Evolutionary conservation across 1,140 invertebrate species (phyloP).

Genomic region (Drosophila bocqueti): DNA sequence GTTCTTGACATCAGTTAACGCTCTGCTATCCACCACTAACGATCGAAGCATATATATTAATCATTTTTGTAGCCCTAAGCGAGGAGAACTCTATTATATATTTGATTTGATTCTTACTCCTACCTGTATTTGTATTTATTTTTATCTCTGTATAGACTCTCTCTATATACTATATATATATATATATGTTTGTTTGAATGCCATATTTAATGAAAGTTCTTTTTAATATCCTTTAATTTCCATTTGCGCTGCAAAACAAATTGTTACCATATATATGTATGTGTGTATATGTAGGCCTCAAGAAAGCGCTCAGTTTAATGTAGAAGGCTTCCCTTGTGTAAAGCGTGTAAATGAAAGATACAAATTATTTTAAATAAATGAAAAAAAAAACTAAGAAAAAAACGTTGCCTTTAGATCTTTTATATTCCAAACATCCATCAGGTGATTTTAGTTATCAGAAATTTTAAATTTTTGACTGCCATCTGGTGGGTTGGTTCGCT

Average conservation of each 20-base stretch:
- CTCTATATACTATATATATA: background rate
- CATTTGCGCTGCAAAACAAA: constrained; percentile 54
- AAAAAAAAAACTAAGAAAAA: constrained; percentile 30
- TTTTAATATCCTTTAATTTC: constrained; percentile 36
- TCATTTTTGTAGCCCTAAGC: constrained; percentile 44
- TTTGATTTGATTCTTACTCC: constrained; percentile 35
- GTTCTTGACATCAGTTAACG: constrained; percentile 48
- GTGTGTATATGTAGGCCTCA: constrained; percentile 25
- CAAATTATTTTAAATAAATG: constrained; percentile 81
- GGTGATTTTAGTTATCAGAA: background rate
- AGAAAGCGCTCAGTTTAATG: constrained; percentile 23
- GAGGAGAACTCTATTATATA: constrained; percentile 20
- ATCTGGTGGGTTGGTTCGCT: background rate
- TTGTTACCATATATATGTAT: constrained; percentile 55
- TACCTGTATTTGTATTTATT: constrained; percentile 62
- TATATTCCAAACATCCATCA: background rate
- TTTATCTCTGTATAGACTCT: constrained; percentile 61
- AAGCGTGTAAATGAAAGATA: constrained; percentile 76
- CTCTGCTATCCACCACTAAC: constrained; percentile 38
- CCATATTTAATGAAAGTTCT: constrained; percentile 63
- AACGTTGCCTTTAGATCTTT: background rate
- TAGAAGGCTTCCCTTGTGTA: constrained; percentile 50
- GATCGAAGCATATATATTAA: constrained; percentile 17
- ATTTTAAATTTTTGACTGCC: background rate
- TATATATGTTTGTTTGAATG: constrained; percentile 64